phyloP scores from a whole-genome alignment of 2,797 vertebrate species.

The Meda fulgida region DNA sequence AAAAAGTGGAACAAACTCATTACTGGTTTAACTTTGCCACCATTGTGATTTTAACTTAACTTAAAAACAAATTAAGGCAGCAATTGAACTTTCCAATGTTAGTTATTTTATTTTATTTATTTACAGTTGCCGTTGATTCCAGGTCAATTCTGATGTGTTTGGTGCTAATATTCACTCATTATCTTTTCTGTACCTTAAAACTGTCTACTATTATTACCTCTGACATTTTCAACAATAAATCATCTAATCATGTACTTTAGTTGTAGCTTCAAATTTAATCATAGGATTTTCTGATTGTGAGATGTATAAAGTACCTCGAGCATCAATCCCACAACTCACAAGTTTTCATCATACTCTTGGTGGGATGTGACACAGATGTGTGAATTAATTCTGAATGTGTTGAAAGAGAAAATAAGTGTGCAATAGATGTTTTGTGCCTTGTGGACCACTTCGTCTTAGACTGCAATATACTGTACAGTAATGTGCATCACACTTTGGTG shows the following conservation, averaged over 20 bases:
- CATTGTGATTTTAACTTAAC: not conserved
- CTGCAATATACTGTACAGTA: not conserved
- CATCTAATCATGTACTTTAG: not conserved
- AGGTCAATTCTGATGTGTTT: not conserved
- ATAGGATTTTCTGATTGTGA: not conserved
- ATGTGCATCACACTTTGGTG: constrained; percentile 5
- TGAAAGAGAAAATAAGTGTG: constrained; percentile 29
- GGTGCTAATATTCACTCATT: not conserved
- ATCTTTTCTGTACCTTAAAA: not conserved
- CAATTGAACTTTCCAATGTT: not conserved
- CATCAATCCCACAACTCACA: not conserved
- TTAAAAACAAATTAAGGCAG: not conserved
- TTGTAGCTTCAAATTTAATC: not conserved
- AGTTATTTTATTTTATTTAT: not conserved
- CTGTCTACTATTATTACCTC: not conserved
- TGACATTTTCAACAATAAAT: not conserved
- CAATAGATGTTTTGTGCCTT: constrained; percentile 9
- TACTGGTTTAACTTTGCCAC: not conserved
- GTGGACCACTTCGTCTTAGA: not conserved
- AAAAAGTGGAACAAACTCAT: not conserved
- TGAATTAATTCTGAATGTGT: constrained; percentile 42
- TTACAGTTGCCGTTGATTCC: not conserved
- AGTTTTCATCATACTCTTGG: constrained; percentile 4
- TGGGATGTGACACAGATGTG: constrained; percentile 35
- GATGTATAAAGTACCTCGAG: not conserved